A percentile compares a stretch with the other conserved stretches of the same genome.
Evolutionary conservation across 37 sponge, comb jelly and placozoan genomes (phyloP).

Genomic region (Tethya wilhelma): DNA sequence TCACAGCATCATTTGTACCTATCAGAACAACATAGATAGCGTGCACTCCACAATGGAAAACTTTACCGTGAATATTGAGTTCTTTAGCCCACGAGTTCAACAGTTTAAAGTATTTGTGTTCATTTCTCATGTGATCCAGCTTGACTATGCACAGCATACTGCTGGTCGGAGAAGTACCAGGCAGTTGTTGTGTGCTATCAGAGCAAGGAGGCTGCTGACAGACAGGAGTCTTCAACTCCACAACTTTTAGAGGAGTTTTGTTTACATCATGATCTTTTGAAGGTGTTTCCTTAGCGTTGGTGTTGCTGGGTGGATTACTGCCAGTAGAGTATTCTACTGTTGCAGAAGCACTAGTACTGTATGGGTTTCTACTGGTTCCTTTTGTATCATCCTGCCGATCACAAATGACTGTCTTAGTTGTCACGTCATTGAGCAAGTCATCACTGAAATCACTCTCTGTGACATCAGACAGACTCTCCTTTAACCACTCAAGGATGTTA

Average conservation of each 20-base stretch:
- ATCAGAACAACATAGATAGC: slow-evolving; percentile 33
- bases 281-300: neutral
- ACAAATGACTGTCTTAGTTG: neutral
- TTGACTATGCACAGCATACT: slow-evolving; percentile 11
- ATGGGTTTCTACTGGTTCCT: neutral
- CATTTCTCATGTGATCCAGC: slow-evolving; percentile 64
- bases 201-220: too few relatives aligned
- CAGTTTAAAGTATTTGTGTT: slow-evolving; percentile 32
- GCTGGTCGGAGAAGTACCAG: neutral
- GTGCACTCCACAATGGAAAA: slow-evolving; percentile 10
- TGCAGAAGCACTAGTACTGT: neutral
- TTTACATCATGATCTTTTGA: too few relatives aligned
- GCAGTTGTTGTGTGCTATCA: too few relatives aligned
- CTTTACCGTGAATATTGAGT: slow-evolving; percentile 1
- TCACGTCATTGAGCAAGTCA: too few relatives aligned
- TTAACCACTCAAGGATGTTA: neutral
- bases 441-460: neutral
- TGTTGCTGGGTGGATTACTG: neutral
- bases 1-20: neutral
- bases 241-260: too few relatives aligned
- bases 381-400: neutral
- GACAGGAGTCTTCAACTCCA: too few relatives aligned
- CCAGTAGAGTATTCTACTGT: neutral
- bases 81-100: slow-evolving; percentile 48
- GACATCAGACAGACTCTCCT: neutral